Evolutionary conservation across 2,797 vertebrate species (phyloP), one percentile per base, ranked within the genome.

Genomic region (Falco naumanni): DNA sequence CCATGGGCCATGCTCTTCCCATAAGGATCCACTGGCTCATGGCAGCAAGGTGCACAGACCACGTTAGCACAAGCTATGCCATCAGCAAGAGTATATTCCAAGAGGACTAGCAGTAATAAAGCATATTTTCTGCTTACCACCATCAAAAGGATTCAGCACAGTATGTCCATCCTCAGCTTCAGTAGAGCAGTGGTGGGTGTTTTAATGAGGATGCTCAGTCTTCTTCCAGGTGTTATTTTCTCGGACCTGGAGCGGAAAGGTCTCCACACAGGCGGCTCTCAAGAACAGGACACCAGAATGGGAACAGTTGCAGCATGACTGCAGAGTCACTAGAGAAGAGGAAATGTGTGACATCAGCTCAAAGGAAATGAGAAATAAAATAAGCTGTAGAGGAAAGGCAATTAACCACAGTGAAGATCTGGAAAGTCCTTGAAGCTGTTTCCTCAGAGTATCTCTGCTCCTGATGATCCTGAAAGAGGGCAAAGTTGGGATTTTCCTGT

Each of bases 291-390:
- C 63, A 81, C 72, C 61, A 59, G 91, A 94, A 88, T 80, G 87
- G 47, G 43, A 96, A 45, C n/a, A 89, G 91, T 50, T 70, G 83
- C 60, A 87, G 47, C 75, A 95, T 91, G 87, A 91, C 69, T 94
- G 91, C 89, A 87, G 87, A 94, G 84, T 93, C 94, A 93, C 92
- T 95, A 85, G 83, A 93, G 91, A 95, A 96, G 93, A 96, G 96
- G 96, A 97, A 97, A 97, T 9, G 43, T 82, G 63, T 96, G 93
- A 86, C 87, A 89, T 92, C 93, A 95, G 77, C 68, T 47, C 29
- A 59, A 75, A 95, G 96, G 95, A 97, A 97, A 95, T 79, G 90
- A 92, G 93, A 96, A 84, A 81, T 75, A 94, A 92, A 93, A 89
- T 78, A 95, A 86, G 15, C 51, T 74, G 18, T 54, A 70, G 83